phyloP scores from a whole-genome alignment of 2,113 vertebrate genomes.

The Loxodonta africana region DNA sequence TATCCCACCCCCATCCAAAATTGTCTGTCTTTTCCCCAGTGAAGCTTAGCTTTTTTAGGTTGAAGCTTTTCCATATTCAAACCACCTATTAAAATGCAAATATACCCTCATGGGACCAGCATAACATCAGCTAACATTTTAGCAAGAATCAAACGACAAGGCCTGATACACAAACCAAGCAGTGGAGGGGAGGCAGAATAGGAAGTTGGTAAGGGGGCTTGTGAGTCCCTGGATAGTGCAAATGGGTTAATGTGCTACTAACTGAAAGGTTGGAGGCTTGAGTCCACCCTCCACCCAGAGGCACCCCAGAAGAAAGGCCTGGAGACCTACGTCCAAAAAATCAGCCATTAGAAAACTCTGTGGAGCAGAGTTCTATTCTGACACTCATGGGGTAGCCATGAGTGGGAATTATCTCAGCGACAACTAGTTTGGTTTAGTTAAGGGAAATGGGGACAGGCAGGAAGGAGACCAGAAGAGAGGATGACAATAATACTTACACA shows the following conservation, averaged over 20 bases:
- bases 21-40: not conserved
- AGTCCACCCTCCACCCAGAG: not conserved
- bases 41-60: not conserved
- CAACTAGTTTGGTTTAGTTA: not conserved
- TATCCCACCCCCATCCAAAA: not conserved
- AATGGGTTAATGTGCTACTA: not conserved
- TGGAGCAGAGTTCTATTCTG: not conserved
- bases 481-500: not conserved
- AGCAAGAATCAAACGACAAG: not conserved
- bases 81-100: conserved; percentile 46
- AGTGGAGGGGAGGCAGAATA: not conserved
- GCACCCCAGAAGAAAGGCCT: not conserved
- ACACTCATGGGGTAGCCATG: not conserved
- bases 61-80: conserved; percentile 28
- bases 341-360: not conserved
- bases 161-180: not conserved
- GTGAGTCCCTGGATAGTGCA: not conserved
- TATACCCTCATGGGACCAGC: not conserved
- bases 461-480: not conserved
- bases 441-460: not conserved
- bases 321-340: not conserved
- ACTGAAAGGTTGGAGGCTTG: not conserved
- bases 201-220: accelerated
- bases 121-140: not conserved
- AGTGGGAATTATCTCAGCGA: not conserved